A percentile compares a stretch with the other conserved stretches of the same genome.
Conservation (phyloP, 2,888 invertebrate genomes). For the Ashinkailepas kermadecensis region DNA sequence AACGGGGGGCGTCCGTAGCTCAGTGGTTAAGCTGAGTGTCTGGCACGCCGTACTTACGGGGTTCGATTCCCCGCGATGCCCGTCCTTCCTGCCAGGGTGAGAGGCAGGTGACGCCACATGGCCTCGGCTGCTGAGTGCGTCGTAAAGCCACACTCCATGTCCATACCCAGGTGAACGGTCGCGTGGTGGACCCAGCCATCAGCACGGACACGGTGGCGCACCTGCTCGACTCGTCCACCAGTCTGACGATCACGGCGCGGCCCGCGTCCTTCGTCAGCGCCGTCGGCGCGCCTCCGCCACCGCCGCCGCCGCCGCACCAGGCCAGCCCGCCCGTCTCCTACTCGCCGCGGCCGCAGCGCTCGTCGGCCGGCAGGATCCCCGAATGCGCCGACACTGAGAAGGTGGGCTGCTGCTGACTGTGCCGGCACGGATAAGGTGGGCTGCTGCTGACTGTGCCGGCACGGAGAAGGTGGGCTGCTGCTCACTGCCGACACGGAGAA, state of each 20-base stretch:
- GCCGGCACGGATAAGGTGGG: too few species aligned
- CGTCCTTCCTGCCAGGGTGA: slow-evolving; percentile 61
- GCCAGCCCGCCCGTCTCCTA: not conserved
- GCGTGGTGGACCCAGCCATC: slow-evolving; percentile 33
- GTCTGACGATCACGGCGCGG: slow-evolving; percentile 18
- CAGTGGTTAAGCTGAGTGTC: slow-evolving; percentile 78
- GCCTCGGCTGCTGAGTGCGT: too few species aligned
- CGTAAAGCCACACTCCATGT: too few species aligned
- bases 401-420: not conserved
- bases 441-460: too few species aligned
- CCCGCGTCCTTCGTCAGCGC: too few species aligned
- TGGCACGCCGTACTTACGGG: slow-evolving; percentile 82
- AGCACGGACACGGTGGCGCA: not conserved
- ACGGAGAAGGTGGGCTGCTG: too few species aligned
- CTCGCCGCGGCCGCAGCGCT: not conserved
- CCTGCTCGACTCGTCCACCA: slow-evolving; percentile 12
- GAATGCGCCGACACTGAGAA: not conserved
- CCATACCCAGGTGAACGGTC: slow-evolving; percentile 30
- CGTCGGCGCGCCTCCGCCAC: slow-evolving; percentile 59
- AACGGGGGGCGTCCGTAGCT: slow-evolving; percentile 46
- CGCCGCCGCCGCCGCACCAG: slow-evolving; percentile 44
- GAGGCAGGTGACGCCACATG: not conserved
- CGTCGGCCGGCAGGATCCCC: slow-evolving; percentile 14
- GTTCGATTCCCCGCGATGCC: slow-evolving; percentile 82
- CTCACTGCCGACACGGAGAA: too few species aligned